Evolutionary conservation across 2,113 vertebrate genomes (phyloP).

Genomic region (Tor tambroides): DNA sequence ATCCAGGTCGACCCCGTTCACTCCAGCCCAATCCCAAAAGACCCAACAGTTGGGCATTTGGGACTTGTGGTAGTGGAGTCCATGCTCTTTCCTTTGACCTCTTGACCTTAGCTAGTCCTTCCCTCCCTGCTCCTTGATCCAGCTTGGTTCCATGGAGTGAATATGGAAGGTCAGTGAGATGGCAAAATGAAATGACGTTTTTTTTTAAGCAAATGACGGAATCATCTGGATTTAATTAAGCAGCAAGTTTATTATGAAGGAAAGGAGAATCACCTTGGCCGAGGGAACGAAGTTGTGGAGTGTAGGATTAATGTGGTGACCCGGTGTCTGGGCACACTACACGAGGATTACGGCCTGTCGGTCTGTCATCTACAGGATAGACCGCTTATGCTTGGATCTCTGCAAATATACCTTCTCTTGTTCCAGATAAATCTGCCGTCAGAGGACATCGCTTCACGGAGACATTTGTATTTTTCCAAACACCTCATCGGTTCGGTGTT

Average conservation of each 20-base stretch:
- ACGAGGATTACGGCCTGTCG: slow-evolving; percentile 26
- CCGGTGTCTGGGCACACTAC: slow-evolving; percentile 40
- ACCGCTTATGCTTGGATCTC: slow-evolving; percentile 1
- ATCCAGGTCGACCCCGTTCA: slow-evolving; percentile 71
- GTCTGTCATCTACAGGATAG: slow-evolving; percentile 32
- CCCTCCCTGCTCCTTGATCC: not conserved
- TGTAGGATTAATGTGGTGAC: slow-evolving; percentile 54
- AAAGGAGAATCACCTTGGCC: slow-evolving; percentile 57
- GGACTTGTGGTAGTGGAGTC: slow-evolving; percentile 22
- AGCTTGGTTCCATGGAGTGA: slow-evolving; percentile 61
- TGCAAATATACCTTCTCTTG: not conserved
- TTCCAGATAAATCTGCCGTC: slow-evolving; percentile 20
- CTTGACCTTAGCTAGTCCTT: slow-evolving; percentile 9
- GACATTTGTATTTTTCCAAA: slow-evolving; percentile 31
- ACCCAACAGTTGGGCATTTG: slow-evolving; percentile 34
- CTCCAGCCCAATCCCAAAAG: slow-evolving; percentile 58
- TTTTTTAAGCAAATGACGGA: slow-evolving; percentile 63
- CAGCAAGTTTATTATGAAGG: slow-evolving; percentile 48
- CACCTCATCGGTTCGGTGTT: not conserved
- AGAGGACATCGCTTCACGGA: slow-evolving; percentile 6
- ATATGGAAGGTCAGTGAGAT: slow-evolving; percentile 61
- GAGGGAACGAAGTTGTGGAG: slow-evolving; percentile 37
- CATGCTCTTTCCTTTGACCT: slow-evolving; percentile 23
- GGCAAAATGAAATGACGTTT: slow-evolving; percentile 65
- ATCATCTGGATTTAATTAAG: slow-evolving; percentile 78